Percentiles rank a stretch among this genome's conserved stretches.
Evolutionary conservation across 2,888 invertebrate genomes (phyloP).

Genomic region (Plagiodera versicolora): DNA sequence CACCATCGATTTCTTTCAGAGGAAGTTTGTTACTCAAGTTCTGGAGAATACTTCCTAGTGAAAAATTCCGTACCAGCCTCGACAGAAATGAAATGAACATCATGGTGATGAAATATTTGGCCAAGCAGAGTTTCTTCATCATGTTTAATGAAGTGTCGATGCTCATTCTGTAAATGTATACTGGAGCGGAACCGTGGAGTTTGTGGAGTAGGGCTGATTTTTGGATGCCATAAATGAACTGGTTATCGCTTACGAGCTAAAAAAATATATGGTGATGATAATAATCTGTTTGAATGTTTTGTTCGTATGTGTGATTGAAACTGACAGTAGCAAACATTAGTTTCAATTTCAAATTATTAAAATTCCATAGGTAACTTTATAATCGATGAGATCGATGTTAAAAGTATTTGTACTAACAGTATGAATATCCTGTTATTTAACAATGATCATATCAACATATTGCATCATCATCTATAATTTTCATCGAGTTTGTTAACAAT

Average conservation of each 20-base stretch:
- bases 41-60: constrained; percentile 31
- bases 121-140: constrained; percentile 39
- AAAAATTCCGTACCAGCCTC: constrained; percentile 33
- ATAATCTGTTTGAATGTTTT: no score
- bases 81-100: constrained; percentile 36
- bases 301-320: no score
- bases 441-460: no score
- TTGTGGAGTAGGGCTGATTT: constrained; percentile 32
- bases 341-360: no score
- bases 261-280: constrained; percentile 28
- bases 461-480: no score
- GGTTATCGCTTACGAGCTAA: constrained; percentile 47
- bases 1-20: constrained; percentile 35
- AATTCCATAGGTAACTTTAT: no score
- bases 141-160: constrained; percentile 41
- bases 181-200: constrained; percentile 35
- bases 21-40: constrained; percentile 30
- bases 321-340: no score
- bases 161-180: constrained; percentile 45
- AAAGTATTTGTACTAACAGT: no score
- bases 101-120: constrained; percentile 37
- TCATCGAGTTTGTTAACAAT: no score
- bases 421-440: no score
- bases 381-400: no score
- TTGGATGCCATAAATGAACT: constrained; percentile 45